Evolutionary conservation across 2,888 invertebrate genomes (phyloP), one percentile per base, ranked within the genome.

Genomic region (Pterostichus niger): DNA sequence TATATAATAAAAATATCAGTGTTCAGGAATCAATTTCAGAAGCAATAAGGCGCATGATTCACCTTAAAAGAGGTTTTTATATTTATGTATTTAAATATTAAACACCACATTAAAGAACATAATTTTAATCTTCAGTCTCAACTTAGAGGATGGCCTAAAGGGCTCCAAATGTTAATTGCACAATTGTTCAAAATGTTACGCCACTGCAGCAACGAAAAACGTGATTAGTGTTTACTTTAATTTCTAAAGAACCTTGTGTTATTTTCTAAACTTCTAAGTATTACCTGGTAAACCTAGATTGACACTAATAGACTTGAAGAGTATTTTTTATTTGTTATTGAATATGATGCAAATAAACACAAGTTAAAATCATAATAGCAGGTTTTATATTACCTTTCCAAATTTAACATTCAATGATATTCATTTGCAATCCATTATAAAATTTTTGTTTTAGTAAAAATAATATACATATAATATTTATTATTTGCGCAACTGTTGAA

Each of bases 231-330:
- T 59, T 59, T 59, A 64, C n/a, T 7, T 64, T n/a, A 64, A 64
- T 64, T 64, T 64, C 17, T 11, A 1, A 31, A 31, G 33, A 35
- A 33, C 64, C 64, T 31, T 64, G 64, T 6, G 24, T 31, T 64
- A 35, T 64, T 64, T 49, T 49, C 49, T 49, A 49, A 9, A 49
- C 49, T 49, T 49, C 49, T 49, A 49, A 49, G 5, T 49, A 49
- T 49, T 49, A 49, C 49, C n/a, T 5, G 2, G 49, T 49, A 5
- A 11, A 5, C 49, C 11, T n/a, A 49, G 49, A n/a, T n/a, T 49
- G n/a, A 49, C 49, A 49, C 49, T 49, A 40, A 40, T 5, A 6
- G 40, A 40, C 6, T 3, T 40, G 24, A 24, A 5, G 6, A 5
- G 49, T 49, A 10, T 49, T 49, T n/a, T 49, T 49, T 9, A 40